These are phyloP conservation scores for Porites lutea DNA, from an alignment of 64 coral and sea anemone genomes.

Conservation along the genomic window DNA sequence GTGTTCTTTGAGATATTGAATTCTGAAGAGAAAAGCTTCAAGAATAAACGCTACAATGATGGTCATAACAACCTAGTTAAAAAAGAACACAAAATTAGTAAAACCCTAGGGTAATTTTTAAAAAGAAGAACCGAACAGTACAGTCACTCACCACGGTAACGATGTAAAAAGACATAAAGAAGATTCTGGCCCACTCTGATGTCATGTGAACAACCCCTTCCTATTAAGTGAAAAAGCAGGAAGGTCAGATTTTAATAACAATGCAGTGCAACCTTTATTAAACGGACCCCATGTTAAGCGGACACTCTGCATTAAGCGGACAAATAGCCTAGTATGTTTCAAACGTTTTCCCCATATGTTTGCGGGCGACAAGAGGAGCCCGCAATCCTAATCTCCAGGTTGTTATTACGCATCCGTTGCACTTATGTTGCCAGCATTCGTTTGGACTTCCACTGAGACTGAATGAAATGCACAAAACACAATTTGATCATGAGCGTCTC, in stretches of 20 bases:
- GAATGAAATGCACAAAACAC: too few relatives aligned
- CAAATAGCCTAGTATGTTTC: too few relatives aligned
- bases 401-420: too few relatives aligned
- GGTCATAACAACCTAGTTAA: constrained; percentile 95
- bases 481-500: too few relatives aligned
- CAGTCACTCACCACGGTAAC: constrained; percentile 82
- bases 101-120: neutral
- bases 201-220: constrained; percentile 91
- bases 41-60: constrained; percentile 96
- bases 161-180: constrained; percentile 95
- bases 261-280: too few relatives aligned
- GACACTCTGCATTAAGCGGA: too few relatives aligned
- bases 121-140: neutral
- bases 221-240: constrained; percentile 33
- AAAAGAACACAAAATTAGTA: neutral
- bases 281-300: neutral
- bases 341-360: too few relatives aligned
- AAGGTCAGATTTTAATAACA: neutral
- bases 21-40: constrained; percentile 93
- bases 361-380: too few relatives aligned
- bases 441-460: too few relatives aligned
- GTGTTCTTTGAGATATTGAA: constrained; percentile 80
- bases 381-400: too few relatives aligned
- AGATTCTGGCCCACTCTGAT: constrained; percentile 91
- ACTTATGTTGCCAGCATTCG: too few relatives aligned